Evolutionary conservation across 2,888 invertebrate species (phyloP).

Genomic region (Neelides folsomi): DNA sequence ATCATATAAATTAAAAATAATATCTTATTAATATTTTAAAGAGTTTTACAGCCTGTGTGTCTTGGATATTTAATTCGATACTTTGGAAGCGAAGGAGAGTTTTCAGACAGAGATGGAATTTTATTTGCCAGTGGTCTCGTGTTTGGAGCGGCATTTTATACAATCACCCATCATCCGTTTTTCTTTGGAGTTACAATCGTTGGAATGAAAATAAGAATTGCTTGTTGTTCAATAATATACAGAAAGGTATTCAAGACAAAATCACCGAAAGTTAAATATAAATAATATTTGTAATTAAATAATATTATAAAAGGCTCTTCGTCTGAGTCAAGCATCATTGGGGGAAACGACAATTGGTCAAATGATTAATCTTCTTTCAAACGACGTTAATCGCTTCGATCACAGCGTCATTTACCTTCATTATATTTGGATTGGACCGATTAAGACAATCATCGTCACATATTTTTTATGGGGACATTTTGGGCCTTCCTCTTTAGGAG

Average conservation of each 20-base stretch:
- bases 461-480: conserved; percentile 65
- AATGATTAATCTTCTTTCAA: conserved; percentile 84
- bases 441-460: conserved; percentile 65
- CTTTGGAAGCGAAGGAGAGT: conserved; percentile 14
- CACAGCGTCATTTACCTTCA: conserved; percentile 76
- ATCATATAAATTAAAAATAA: no score
- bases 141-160: conserved; percentile 32
- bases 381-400: conserved; percentile 87
- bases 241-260: conserved; percentile 52
- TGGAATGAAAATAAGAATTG: conserved; percentile 68
- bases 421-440: conserved; percentile 79
- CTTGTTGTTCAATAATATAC: conserved; percentile 68
- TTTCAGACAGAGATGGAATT: conserved; percentile 35
- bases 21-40: no score
- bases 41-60: conserved; percentile 27
- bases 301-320: conserved; percentile 48
- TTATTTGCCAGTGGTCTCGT: conserved; percentile 37
- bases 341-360: conserved; percentile 81
- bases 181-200: conserved; percentile 48
- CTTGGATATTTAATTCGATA: conserved; percentile 31
- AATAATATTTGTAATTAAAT: background rate
- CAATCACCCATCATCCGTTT: conserved; percentile 43
- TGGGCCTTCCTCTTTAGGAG: conserved; percentile 56
- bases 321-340: conserved; percentile 64
- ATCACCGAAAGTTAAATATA: background rate